Evolutionary conservation across 2,113 vertebrate species (phyloP), one percentile per base, ranked within the genome.

Genomic region (Epinephelus cyanopodus): DNA sequence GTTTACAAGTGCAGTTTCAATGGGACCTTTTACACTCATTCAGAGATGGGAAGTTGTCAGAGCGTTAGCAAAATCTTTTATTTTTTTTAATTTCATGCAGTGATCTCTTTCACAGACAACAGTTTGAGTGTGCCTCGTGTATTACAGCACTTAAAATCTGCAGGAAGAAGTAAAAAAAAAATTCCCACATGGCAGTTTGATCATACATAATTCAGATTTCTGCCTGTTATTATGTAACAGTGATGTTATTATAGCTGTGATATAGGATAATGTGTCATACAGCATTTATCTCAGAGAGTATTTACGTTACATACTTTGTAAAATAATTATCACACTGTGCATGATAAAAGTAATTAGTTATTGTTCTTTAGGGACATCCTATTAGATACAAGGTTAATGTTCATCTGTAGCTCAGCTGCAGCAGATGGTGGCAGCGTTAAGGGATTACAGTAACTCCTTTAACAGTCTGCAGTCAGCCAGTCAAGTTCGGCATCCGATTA

Each of bases 381-480:
- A 27, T 70, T 48, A 56, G 50, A 42, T 25, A 15, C 45, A n/a
- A 47, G 70, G 50, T 83, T 65, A 37, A 71, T 63, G 80, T 64
- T 70, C 5, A 74, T 75, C 39, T 73, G 53, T 54, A 58, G 64
- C 45, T 64, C 53, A 76, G 75, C 50, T 77, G 71, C 75, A 90
- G 82, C 90, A 94, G 89, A 92, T 94, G 90, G 89, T 81, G 68
- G 79, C 72, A 78, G 91, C 12, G 88, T 93, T 92, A 92, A 82
- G 53, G 87, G 93, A 95, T 95, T 95, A 95, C 83, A 84, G 82
- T 93, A 94, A 94, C 92, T 86, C 89, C 80, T 90, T 93, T 83
- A 91, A 79, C 88, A 67, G 88, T 80, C 84, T 87, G 89, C 78
- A 83, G 87, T 66, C 86, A 74, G 23, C 83, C 85, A 68, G 74